phyloP scores from a whole-genome alignment of 1,140 invertebrate species.

The Zelostemma sp. region DNA sequence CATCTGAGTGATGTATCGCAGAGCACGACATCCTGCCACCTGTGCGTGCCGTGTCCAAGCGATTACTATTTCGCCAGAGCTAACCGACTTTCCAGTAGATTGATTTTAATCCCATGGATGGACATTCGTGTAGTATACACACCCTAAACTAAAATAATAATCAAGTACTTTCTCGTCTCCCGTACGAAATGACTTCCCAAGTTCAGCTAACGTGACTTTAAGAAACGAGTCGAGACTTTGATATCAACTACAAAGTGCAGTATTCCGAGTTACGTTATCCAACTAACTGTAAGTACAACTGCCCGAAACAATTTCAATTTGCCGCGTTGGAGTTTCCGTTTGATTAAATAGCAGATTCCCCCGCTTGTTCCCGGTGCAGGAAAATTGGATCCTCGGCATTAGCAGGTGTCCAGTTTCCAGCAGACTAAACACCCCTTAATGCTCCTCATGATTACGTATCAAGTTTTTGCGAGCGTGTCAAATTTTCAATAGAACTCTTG shows the following conservation, averaged over 20 bases:
- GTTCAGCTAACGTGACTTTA: no score
- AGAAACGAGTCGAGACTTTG: not conserved
- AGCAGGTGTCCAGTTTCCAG: slow-evolving; percentile 58
- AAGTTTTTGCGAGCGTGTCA: not conserved
- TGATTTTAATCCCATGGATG: slow-evolving; percentile 55
- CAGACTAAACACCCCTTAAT: slow-evolving; percentile 46
- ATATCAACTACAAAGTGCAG: no score
- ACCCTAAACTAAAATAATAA: not conserved
- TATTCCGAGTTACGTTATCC: no score
- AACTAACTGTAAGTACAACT: not conserved
- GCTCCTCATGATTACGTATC: slow-evolving; percentile 9
- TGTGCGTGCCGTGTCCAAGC: slow-evolving; percentile 59
- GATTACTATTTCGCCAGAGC: slow-evolving; percentile 53
- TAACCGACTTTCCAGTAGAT: slow-evolving; percentile 58
- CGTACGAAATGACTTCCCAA: no score
- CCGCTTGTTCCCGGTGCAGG: slow-evolving; percentile 5
- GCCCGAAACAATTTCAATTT: slow-evolving; percentile 36
- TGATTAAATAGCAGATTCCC: slow-evolving; percentile 24
- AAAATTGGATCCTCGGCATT: slow-evolving; percentile 46
- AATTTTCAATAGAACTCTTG: slow-evolving; percentile 2
- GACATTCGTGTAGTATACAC: slow-evolving; percentile 39
- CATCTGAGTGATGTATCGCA: slow-evolving; percentile 34
- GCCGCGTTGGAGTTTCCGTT: slow-evolving; percentile 31
- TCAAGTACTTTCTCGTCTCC: no score
- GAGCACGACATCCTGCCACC: slow-evolving; percentile 51